These are phyloP conservation scores for Petroica traversi DNA, from an alignment of 2,113 vertebrate species.

Conservation along the genomic window DNA sequence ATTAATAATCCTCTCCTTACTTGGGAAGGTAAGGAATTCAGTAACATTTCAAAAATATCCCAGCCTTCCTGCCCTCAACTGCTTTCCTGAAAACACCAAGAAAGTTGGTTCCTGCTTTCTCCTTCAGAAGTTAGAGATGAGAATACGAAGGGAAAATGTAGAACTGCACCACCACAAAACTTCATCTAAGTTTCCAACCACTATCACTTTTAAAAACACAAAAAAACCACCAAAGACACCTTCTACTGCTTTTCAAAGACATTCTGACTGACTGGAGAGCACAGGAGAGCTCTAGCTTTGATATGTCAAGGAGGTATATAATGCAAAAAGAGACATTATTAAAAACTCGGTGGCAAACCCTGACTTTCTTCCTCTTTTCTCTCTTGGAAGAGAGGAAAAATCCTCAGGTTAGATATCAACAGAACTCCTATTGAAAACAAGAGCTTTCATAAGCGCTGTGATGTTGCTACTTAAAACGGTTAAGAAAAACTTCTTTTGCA, in stretches of 20 bases:
- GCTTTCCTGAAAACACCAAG: not conserved
- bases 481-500: not conserved
- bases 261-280: not conserved
- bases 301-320: not conserved
- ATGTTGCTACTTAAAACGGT: not conserved
- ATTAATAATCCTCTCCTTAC: not conserved
- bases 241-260: not conserved
- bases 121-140: not conserved
- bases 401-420: not conserved
- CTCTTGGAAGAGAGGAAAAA: not conserved
- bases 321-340: not conserved
- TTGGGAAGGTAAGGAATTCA: not conserved
- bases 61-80: not conserved
- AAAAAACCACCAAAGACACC: accelerated
- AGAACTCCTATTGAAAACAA: not conserved
- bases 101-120: not conserved
- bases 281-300: not conserved
- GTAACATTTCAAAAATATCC: not conserved
- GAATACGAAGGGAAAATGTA: not conserved
- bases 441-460: not conserved
- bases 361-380: not conserved
- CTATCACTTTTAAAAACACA: not conserved
- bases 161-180: not conserved
- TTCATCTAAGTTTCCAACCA: not conserved
- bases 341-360: not conserved